Evolutionary conservation across 2,888 invertebrate species (phyloP), one percentile per base, ranked within the genome.

Genomic region (Mimachlamys varia): DNA sequence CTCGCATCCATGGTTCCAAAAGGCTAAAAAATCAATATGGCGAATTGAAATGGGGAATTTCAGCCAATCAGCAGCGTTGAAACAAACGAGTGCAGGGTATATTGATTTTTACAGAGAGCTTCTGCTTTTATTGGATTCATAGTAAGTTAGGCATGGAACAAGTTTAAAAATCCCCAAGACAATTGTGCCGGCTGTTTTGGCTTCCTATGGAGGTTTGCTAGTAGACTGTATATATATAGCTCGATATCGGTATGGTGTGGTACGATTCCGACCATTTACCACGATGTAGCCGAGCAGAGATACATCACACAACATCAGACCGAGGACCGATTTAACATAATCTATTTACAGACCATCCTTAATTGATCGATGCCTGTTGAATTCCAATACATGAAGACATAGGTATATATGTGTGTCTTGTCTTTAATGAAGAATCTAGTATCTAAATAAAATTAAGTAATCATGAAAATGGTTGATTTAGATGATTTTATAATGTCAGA

Each of bases 31-130:
- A 90, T 90, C 90, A 89, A 90, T 90, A 89, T 58, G 76, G 87
- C 53, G 88, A 90, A 88, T 90, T 90, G 89, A 90, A 89, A 89
- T 89, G 89, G 53, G 62, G 33, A 37, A 89, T 87, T 89, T 90
- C 88, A 87, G 55, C 91, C 91, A 91, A 91, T 91, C 90, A 87
- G 58, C n/a, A 87, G 22, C 44, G 53, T 90, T 87, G 89, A 90
- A 89, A 91, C 90, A 90, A 90, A 91, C 76, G 22, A 88, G 88
- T 91, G 89, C 44, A 88, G 89, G 88, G 62, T 88, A 33, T 91
- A 91, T 91, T 90, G 91, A 91, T 91, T 89, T 91, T 87, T 76
- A 87, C 38, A 88, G 87, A 76, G 89, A 90, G 76, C 76, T 76
- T 76, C 76, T 76, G 76, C 87, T 87, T 88, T 53, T 50, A 89